Conservation (phyloP, 2,113 vertebrate genomes). For the Dromiciops gliroides region DNA sequence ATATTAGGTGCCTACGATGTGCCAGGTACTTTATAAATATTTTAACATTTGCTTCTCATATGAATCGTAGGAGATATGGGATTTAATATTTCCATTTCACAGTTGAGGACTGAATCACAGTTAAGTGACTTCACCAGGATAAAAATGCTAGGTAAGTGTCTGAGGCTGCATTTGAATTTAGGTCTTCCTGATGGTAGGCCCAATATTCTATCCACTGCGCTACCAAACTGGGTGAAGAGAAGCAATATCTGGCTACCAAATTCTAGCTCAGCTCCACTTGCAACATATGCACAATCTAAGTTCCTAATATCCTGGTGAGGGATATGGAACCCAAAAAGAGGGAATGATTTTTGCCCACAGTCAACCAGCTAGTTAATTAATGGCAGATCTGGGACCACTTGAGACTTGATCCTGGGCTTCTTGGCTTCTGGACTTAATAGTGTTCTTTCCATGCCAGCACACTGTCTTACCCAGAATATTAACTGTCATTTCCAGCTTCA, state of each 20-base stretch:
- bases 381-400: background rate
- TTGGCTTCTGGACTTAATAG: background rate
- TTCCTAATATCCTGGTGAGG: background rate
- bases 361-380: background rate
- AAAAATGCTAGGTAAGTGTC: background rate
- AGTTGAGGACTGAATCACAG: background rate
- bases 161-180: background rate
- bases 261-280: background rate
- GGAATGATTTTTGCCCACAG: background rate
- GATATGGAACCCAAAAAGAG: background rate
- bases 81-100: background rate
- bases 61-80: background rate
- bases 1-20: background rate
- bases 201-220: background rate
- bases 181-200: background rate
- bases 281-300: background rate
- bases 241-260: background rate
- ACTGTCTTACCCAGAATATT: background rate
- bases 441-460: background rate
- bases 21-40: background rate
- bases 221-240: background rate
- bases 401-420: background rate
- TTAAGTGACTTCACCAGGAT: background rate
- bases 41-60: background rate
- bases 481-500: background rate